Conservation (phyloP, 2,797 vertebrate genomes). For the Florisuga fusca region DNA sequence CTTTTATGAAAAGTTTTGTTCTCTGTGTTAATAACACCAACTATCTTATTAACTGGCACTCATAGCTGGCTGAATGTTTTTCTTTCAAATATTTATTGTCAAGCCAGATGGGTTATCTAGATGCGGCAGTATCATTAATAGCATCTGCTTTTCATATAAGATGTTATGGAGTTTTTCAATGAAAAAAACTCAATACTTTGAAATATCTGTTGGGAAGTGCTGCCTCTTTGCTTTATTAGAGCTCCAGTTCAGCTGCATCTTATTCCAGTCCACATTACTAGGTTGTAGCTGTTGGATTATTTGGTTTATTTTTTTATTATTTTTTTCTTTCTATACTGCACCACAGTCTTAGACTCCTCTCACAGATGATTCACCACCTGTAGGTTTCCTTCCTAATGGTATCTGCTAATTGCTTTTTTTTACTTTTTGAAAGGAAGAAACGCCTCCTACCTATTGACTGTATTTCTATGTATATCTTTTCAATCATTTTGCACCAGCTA, state of each 20-base stretch:
- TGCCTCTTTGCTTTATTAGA: not conserved
- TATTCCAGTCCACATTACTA: not conserved
- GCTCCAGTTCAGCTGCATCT: not conserved
- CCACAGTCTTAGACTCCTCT: not conserved
- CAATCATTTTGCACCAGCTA: constrained; percentile 9
- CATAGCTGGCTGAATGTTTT: not conserved
- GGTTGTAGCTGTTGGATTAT: not conserved
- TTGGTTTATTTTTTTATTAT: no score
- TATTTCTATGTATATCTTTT: constrained; percentile 19
- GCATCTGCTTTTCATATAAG: not conserved
- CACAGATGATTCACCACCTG: not conserved
- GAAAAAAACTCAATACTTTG: not conserved
- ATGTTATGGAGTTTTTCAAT: not conserved
- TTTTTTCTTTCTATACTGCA: not conserved
- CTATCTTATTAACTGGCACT: constrained; percentile 12
- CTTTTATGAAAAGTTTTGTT: not conserved
- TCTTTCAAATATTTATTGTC: not conserved
- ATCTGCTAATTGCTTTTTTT: not conserved
- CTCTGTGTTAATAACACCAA: not conserved
- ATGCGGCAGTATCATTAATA: not conserved
- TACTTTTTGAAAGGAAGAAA: not conserved
- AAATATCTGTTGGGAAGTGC: not conserved
- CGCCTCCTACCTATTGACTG: not conserved
- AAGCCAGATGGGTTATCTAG: not conserved
- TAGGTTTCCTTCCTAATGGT: not conserved